Conservation (phyloP, 2,797 vertebrate genomes). For the Spheniscus humboldti region DNA sequence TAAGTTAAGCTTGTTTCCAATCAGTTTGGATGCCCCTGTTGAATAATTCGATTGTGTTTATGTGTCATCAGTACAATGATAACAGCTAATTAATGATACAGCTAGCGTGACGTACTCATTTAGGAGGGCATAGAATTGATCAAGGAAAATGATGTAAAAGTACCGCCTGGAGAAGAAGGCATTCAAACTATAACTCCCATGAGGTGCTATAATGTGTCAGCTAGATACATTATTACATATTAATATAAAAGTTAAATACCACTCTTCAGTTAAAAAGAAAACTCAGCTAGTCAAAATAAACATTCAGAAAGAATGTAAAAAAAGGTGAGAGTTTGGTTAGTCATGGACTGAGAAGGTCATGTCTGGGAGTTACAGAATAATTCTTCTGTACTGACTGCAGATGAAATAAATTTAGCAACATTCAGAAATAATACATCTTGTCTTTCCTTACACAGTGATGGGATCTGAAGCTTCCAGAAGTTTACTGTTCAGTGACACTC, state of each 20-base stretch:
- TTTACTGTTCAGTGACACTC: neutral
- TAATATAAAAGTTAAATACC: neutral
- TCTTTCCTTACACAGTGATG: neutral
- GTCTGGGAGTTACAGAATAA: neutral
- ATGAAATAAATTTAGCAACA: neutral
- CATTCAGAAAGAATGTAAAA: neutral
- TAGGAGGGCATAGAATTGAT: neutral
- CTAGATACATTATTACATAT: neutral
- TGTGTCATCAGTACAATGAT: neutral
- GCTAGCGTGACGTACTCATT: neutral
- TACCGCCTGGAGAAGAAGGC: neutral
- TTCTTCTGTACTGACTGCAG: neutral
- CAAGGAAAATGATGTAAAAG: neutral
- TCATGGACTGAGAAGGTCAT: neutral
- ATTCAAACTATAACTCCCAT: neutral
- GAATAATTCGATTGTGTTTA: neutral
- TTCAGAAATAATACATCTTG: neutral
- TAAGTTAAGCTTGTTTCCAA: neutral
- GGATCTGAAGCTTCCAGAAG: neutral
- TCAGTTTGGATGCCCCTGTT: neutral
- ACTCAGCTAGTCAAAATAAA: neutral
- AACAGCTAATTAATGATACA: neutral
- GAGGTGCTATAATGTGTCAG: accelerated
- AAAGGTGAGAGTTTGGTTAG: neutral
- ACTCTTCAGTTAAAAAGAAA: neutral